Conservation (phyloP, 2,797 vertebrate species). For the Neopelma chrysocephalum region DNA sequence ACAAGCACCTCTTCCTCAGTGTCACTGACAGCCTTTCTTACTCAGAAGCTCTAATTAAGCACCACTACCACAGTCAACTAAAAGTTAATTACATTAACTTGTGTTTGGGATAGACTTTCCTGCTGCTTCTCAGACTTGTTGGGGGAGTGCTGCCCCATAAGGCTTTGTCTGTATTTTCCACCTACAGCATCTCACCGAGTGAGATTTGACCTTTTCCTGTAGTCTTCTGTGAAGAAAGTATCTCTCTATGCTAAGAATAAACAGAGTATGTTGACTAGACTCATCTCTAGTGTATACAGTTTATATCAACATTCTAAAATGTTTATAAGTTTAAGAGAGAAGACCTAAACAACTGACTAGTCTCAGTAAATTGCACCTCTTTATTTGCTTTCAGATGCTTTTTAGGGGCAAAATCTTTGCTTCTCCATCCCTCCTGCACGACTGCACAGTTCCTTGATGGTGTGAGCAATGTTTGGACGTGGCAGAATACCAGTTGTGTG, state of each 20-base stretch:
- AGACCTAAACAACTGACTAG: not conserved
- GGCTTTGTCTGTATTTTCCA: not conserved
- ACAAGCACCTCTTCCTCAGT: not conserved
- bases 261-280: not conserved
- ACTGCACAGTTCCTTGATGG: not conserved
- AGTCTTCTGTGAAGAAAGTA: not conserved
- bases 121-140: not conserved
- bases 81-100: not conserved
- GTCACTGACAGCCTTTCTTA: not conserved
- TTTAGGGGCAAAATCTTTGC: not conserved
- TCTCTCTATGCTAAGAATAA: not conserved
- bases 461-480: not conserved
- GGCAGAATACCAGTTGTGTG: not conserved
- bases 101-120: not conserved
- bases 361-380: slow-evolving; percentile 1
- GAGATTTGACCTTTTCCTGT: not conserved
- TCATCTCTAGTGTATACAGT: not conserved
- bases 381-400: not conserved
- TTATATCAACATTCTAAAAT: not conserved
- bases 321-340: not conserved
- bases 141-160: not conserved
- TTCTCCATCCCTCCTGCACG: not conserved
- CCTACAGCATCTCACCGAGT: not conserved
- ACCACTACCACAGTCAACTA: not conserved
- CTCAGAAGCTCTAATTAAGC: not conserved